phyloP scores from a whole-genome alignment of 1,140 invertebrate genomes.

The Drosophila pectinifera region DNA sequence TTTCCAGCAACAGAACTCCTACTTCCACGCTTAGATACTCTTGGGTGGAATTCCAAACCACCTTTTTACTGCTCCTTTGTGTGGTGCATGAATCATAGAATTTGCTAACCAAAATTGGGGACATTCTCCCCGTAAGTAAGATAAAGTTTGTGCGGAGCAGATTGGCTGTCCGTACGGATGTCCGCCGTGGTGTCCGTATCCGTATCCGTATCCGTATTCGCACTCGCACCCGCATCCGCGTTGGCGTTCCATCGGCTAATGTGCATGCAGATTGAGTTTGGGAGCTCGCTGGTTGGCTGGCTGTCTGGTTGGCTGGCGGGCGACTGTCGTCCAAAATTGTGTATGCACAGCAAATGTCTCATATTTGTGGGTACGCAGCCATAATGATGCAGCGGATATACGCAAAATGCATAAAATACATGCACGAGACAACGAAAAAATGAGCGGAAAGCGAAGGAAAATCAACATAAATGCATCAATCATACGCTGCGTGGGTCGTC shows the following conservation, averaged over 20 bases:
- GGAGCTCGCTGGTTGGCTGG: conserved; percentile 7
- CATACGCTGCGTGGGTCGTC: conserved; percentile 69
- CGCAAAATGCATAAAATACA: conserved; percentile 78
- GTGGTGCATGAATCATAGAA: conserved; percentile 65
- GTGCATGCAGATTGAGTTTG: conserved; percentile 58
- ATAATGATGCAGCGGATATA: conserved; percentile 73
- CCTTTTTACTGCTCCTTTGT: conserved; percentile 11
- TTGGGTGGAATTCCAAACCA: conserved; percentile 29
- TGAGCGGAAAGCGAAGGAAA: conserved; percentile 39
- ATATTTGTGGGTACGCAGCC: conserved; percentile 69
- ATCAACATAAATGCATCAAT: conserved; percentile 72
- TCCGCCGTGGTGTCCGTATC: conserved; percentile 22
- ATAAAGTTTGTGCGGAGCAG: conserved; percentile 8
- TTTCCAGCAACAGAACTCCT: not conserved
- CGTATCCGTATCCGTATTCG: too few relatives aligned
- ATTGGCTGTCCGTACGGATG: conserved; percentile 25
- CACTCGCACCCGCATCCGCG: too few relatives aligned
- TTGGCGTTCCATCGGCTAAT: conserved; percentile 58
- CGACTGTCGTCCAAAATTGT: conserved; percentile 53
- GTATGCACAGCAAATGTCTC: conserved; percentile 80
- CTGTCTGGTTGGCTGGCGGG: conserved; percentile 57
- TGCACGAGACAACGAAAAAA: conserved; percentile 52
- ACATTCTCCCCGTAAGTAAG: conserved; percentile 20
- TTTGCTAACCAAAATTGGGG: conserved; percentile 69
- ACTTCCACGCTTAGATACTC: too few relatives aligned